Evolutionary conservation across 2,888 invertebrate species (phyloP).

Genomic region (Hyalella azteca): DNA sequence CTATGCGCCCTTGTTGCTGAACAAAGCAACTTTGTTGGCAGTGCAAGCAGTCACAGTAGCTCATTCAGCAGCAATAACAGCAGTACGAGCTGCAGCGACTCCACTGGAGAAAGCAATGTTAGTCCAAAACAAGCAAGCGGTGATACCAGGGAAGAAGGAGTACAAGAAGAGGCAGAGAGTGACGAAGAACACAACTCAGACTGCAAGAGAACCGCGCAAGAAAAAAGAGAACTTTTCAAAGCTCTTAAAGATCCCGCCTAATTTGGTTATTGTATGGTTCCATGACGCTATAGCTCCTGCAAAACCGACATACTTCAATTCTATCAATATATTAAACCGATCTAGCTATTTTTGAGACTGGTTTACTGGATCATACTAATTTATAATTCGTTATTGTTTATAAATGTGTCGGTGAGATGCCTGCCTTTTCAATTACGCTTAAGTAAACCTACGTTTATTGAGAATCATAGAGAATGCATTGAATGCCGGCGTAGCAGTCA

Average conservation of each 20-base stretch:
- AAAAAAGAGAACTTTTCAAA: constrained; percentile 56
- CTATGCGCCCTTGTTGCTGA: neutral
- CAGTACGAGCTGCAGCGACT: constrained; percentile 13
- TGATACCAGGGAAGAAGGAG: neutral
- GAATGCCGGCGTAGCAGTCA: no score
- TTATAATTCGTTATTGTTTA: neutral
- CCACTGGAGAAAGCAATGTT: constrained; percentile 22
- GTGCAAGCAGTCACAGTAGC: constrained; percentile 22
- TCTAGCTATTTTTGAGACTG: neutral
- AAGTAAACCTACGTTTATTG: no score
- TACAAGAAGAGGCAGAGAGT: constrained; percentile 25
- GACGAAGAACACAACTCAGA: constrained; percentile 2
- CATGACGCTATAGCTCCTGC: neutral
- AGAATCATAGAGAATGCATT: no score
- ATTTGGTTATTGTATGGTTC: neutral
- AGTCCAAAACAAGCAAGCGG: constrained; percentile 24
- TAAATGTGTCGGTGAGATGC: neutral
- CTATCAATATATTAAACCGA: neutral
- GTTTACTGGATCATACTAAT: neutral
- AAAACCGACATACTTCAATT: neutral
- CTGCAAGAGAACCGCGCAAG: constrained; percentile 47
- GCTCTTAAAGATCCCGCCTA: constrained; percentile 46
- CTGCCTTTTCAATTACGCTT: no score
- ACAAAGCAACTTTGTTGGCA: neutral
- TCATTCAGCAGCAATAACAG: neutral